phyloP scores from a whole-genome alignment of 2,797 vertebrate species.

The Poecilia gillii region DNA sequence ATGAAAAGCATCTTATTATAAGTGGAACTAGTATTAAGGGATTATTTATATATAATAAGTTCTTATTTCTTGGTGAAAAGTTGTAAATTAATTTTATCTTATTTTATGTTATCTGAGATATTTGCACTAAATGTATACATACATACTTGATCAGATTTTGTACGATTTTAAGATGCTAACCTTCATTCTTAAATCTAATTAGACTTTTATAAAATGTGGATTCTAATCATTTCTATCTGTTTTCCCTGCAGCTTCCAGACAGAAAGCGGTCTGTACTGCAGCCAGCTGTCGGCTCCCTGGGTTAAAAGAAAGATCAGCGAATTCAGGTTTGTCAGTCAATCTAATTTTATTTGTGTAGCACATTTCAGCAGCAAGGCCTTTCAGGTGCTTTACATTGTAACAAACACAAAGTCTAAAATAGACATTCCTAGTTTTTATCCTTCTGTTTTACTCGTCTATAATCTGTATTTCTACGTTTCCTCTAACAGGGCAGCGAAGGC shows the following conservation, averaged over 20 bases:
- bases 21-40: too few relatives aligned
- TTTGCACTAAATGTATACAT: too few relatives aligned
- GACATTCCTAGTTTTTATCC: not conserved
- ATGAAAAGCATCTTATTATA: too few relatives aligned
- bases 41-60: too few relatives aligned
- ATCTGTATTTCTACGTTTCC: not conserved
- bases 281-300: accelerated
- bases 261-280: constrained; percentile 35
- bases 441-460: not conserved
- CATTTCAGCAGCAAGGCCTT: too few relatives aligned
- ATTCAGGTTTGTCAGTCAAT: constrained; percentile 21
- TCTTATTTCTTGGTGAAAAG: too few relatives aligned
- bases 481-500: not conserved
- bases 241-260: constrained; percentile 61
- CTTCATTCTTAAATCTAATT: not conserved
- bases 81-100: too few relatives aligned
- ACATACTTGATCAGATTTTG: too few relatives aligned
- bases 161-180: too few relatives aligned
- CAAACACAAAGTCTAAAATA: not conserved
- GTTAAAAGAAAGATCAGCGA: accelerated
- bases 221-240: not conserved
- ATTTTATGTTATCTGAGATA: too few relatives aligned
- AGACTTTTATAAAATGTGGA: not conserved
- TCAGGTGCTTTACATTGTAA: too few relatives aligned
- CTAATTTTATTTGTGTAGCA: too few relatives aligned